Evolutionary conservation across 2,113 vertebrate genomes (phyloP), one percentile per base, ranked within the genome.

Genomic region (Oncorhynchus tshawytscha): DNA sequence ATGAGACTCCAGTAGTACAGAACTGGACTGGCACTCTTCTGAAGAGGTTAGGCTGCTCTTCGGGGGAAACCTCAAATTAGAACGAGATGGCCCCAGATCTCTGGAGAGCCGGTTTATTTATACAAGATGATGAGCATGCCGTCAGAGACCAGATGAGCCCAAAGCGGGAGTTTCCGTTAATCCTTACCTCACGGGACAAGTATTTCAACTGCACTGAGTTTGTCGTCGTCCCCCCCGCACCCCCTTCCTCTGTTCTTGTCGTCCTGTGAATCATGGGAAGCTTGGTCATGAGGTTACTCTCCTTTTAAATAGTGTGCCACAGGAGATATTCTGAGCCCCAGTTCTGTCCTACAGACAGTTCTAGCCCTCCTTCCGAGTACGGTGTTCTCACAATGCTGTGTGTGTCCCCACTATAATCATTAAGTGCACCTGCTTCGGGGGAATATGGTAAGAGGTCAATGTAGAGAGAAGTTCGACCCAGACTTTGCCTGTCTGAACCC

Each of bases 161-260:
- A 8, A 62, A n/a, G 31, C 2, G 67, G 67, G 67, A 39, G 31
- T 68, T 68, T 68, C 67, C 16, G 6, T 68, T 34, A 68, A 68
- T 68, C 67, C 67, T 68, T 68, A 68, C 67, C 31, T 68, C 67
- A 68, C 18, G 29, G 67, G 67, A 68, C 67, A 68, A 68, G 27
- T 34, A 68, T 68, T 31, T 68, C 9, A 68, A 27, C 54, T 57
- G 54, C 20, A 18, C 20, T 4, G 54, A 15, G 15, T 18, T 57
- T 7, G 6, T 45, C 15, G 0, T n/a, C 31, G 18, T 8, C 27
- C 1, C 5, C 0, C 27, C 27, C 27, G 3, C 27, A 12, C 64
- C 31, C 25, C 25, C 22, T 39, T 39, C 13, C 11, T 27, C 25
- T 27, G 11, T 3, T 66, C 64, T 66, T 27, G 20, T 66, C 64